phyloP scores from a whole-genome alignment of 2,888 invertebrate species.

The Sepiola atlantica region DNA sequence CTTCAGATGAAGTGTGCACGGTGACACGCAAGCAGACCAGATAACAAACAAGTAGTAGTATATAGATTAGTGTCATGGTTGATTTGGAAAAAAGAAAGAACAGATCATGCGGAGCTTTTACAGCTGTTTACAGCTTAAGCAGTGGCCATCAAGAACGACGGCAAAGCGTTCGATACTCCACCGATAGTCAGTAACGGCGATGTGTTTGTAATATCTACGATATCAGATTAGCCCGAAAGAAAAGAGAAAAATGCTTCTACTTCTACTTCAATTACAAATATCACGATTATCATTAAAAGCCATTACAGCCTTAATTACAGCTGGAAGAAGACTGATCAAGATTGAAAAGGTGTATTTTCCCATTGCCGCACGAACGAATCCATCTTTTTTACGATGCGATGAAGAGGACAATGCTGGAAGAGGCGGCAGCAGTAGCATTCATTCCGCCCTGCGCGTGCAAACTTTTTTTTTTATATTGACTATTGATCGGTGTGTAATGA shows the following conservation, averaged over 20 bases:
- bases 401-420: neutral
- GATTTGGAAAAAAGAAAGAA: neutral
- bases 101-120: neutral
- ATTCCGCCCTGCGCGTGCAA: neutral
- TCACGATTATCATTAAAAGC: neutral
- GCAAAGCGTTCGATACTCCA: neutral
- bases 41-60: too few species aligned
- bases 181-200: neutral
- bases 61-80: neutral
- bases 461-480: neutral
- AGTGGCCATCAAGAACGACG: neutral
- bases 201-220: neutral
- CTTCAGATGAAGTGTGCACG: neutral
- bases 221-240: neutral
- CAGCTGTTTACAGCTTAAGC: neutral
- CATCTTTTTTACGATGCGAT: neutral
- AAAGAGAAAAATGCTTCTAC: neutral
- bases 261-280: neutral
- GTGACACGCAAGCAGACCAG: too few species aligned
- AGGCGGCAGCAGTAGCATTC: neutral
- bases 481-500: slow-evolving; percentile 21
- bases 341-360: neutral
- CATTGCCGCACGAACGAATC: neutral
- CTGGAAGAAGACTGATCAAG: neutral
- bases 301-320: neutral